Evolutionary conservation across 2,113 vertebrate genomes (phyloP), one percentile per base, ranked within the genome.

Genomic region (Oostethus manadensis): DNA sequence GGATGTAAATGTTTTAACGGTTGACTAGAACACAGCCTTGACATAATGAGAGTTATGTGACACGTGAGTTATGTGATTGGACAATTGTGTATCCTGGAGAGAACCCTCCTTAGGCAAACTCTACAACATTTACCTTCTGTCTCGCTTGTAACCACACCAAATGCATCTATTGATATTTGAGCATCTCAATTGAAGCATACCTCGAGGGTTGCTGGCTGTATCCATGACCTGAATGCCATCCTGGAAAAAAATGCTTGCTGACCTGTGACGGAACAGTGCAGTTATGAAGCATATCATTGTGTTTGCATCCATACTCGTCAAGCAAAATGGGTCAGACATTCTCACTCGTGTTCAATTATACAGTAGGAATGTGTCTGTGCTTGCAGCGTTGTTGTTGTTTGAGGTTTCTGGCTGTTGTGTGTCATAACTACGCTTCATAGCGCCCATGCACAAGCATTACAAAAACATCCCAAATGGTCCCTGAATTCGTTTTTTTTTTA

Each of bases 301-400:
- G 54, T 71, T 72, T 68, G 67, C 53, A 38, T 55, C 68, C 62
- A 38, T 66, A 69, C 73, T 74, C 64, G 51, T 76, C 29, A 45
- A 71, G 78, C 76, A 71, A 86, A 87, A 66, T 82, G 61, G 83
- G 86, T 84, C 82, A 83, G 55, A 77, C 58, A 46, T 77, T 64
- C 67, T 62, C 60, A 33, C 58, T 70, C 21, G 47, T 59, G 56
- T 53, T 65, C 45, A 16, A 49, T 43, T 63, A 17, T 55, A 29
- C 53, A 26, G 35, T 13, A 18, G 53, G 53, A 55, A 55, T 62
- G 60, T 68, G 33, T 46, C 18, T 70, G 17, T 23, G 48, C 78
- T 58, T 68, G 40, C 43, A 26, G 10, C 35, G 21, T 8, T 33
- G 8, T n/a, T 44, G 8, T 18, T 49, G 13, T 21, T 45, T 58